phyloP scores from a whole-genome alignment of 2,888 invertebrate genomes.

The Megaustenia siamemsis region DNA sequence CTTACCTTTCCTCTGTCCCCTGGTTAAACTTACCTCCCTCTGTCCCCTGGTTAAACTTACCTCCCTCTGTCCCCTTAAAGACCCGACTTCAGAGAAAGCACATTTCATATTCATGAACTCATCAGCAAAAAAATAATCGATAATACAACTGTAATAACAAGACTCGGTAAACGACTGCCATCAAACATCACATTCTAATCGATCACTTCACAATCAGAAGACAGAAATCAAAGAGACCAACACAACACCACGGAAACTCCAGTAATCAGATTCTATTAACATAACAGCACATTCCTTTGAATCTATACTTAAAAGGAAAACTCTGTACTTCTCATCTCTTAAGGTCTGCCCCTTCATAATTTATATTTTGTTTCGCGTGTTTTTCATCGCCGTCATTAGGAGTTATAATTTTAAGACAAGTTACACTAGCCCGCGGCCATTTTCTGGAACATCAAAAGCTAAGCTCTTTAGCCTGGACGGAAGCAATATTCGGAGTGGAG shows the following conservation, averaged over 20 bases:
- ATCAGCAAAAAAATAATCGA: not conserved
- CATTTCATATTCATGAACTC: not conserved
- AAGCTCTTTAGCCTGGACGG: constrained; percentile 2
- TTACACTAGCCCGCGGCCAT: not conserved
- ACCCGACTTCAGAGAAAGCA: not conserved
- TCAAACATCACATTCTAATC: not conserved
- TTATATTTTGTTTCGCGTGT: constrained; percentile 21
- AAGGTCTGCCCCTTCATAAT: not conserved
- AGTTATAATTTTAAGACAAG: constrained; percentile 18
- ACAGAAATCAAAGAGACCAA: constrained; percentile 1
- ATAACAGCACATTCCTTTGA: too few relatives aligned
- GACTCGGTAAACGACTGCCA: not conserved
- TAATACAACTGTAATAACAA: not conserved
- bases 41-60: too few relatives aligned
- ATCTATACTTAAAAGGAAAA: not conserved
- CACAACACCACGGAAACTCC: not conserved
- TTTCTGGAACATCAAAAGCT: constrained; percentile 27
- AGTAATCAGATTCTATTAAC: not conserved
- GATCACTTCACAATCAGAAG: not conserved
- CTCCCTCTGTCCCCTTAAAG: too few relatives aligned
- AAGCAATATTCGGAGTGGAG: constrained; percentile 13
- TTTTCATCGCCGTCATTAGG: not conserved
- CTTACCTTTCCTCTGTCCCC: too few relatives aligned
- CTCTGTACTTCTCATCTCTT: not conserved
- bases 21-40: too few relatives aligned